phyloP scores from a whole-genome alignment of 2,113 vertebrate genomes.

The Cyanoramphus novaezelandiae region DNA sequence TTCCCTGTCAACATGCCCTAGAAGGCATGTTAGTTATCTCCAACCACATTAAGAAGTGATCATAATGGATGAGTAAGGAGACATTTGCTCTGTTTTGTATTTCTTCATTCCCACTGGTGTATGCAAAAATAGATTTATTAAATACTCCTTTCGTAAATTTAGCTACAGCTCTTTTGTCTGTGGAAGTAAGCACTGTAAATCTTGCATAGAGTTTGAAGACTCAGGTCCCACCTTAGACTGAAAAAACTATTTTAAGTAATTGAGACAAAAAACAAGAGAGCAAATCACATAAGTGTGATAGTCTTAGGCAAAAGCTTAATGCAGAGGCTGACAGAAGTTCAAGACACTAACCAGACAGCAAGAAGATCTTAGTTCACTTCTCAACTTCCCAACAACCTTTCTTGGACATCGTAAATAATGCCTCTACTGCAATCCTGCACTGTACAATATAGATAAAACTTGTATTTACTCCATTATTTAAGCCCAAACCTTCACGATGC shows the following conservation, averaged over 20 bases:
- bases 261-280: not conserved
- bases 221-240: not conserved
- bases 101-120: not conserved
- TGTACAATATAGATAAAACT: not conserved
- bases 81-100: not conserved
- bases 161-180: not conserved
- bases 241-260: not conserved
- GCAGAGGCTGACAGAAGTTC: not conserved
- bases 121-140: not conserved
- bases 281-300: not conserved
- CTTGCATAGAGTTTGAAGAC: not conserved
- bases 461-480: not conserved
- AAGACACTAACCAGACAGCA: not conserved
- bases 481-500: not conserved
- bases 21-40: not conserved
- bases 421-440: not conserved
- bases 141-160: not conserved
- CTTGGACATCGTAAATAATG: not conserved
- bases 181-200: not conserved
- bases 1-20: not conserved
- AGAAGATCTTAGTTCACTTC: not conserved
- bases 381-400: not conserved
- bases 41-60: not conserved
- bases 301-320: not conserved
- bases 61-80: not conserved